These are phyloP conservation scores for Drosophila pseudoobscura DNA, from an alignment of 1,140 invertebrate genomes.

Conservation along the genomic window DNA sequence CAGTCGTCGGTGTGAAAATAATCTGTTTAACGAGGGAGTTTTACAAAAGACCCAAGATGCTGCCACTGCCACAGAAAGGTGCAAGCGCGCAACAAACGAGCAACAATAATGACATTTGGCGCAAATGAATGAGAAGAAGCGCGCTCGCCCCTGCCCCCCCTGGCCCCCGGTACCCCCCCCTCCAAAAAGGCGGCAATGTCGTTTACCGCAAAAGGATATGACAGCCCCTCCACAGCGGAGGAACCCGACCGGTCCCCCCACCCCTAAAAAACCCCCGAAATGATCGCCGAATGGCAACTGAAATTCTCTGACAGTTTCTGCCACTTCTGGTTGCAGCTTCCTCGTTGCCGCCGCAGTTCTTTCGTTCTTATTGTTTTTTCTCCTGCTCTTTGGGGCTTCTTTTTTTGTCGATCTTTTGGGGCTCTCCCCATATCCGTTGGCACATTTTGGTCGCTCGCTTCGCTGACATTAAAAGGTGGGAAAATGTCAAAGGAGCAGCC, in stretches of 20 bases:
- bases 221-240: constrained; percentile 55
- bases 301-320: constrained; percentile 37
- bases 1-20: constrained; percentile 74
- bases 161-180: neutral
- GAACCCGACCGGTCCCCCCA: constrained; percentile 26
- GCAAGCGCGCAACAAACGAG: constrained; percentile 66
- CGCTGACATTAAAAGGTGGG: constrained; percentile 74
- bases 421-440: constrained; percentile 15
- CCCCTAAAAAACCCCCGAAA: no score
- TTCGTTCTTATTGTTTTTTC: constrained; percentile 36
- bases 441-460: constrained; percentile 24
- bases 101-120: constrained; percentile 81
- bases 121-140: constrained; percentile 63
- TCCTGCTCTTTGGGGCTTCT: neutral
- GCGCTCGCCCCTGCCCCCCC: neutral
- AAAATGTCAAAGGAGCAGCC: constrained; percentile 61
- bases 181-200: constrained; percentile 1
- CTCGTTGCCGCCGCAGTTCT: constrained; percentile 25
- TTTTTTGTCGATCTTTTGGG: constrained; percentile 7
- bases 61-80: constrained; percentile 21
- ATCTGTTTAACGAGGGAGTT: constrained; percentile 82
- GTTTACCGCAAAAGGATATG: constrained; percentile 77
- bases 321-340: constrained; percentile 39
- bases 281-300: constrained; percentile 13
- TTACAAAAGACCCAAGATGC: constrained; percentile 71